These are phyloP conservation scores for Myotis davidii DNA, from an alignment of 2,113 vertebrate species.

Conservation along the genomic window DNA sequence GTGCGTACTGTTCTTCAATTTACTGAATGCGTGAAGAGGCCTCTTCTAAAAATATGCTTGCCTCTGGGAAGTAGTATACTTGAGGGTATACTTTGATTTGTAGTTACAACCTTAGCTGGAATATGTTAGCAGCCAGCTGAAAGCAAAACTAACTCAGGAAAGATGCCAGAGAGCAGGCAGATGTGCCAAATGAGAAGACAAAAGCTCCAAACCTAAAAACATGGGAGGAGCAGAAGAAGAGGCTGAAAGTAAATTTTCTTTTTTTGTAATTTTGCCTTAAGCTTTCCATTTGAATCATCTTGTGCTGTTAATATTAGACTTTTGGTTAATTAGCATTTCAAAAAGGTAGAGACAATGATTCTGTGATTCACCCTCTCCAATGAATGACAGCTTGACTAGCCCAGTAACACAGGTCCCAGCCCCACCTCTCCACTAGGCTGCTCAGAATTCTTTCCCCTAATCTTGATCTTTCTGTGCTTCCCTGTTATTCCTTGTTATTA, in stretches of 20 bases:
- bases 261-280: background rate
- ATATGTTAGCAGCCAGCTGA: constrained; percentile 2
- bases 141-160: constrained; percentile 24
- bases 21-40: background rate
- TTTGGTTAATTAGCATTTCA: constrained; percentile 60
- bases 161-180: background rate
- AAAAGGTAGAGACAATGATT: constrained; percentile 41
- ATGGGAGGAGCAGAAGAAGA: background rate
- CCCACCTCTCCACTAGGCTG: background rate
- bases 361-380: constrained; percentile 11
- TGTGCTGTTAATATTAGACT: constrained; percentile 36
- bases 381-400: constrained; percentile 45
- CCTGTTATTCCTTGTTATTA: background rate
- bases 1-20: background rate
- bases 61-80: background rate
- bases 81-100: constrained; percentile 21
- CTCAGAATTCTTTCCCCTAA: background rate
- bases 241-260: background rate
- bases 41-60: background rate
- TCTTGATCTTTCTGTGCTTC: background rate
- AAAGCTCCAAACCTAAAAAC: background rate
- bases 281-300: constrained; percentile 41
- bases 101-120: background rate
- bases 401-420: constrained; percentile 34
- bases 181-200: background rate